Evolutionary conservation across 2,888 invertebrate genomes (phyloP).

Genomic region (Amorpha juglandis): DNA sequence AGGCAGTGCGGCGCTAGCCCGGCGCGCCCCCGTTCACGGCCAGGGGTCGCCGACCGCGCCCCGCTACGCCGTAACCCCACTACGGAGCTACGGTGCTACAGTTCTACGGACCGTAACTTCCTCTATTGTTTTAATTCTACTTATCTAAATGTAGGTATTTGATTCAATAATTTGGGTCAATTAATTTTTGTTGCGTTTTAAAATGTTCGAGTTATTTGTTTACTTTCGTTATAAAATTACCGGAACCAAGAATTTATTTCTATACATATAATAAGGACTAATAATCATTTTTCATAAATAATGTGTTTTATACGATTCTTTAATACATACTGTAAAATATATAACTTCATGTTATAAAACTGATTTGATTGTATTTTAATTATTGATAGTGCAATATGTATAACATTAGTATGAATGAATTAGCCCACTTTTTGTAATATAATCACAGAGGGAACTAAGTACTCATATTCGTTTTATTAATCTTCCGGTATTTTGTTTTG

Average conservation of each 20-base stretch:
- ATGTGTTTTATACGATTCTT: no score
- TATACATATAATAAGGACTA: no score
- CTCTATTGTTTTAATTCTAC: slow-evolving; percentile 68
- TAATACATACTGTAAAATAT: no score
- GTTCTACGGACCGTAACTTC: slow-evolving; percentile 72
- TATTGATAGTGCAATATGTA: no score
- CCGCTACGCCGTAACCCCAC: slow-evolving; percentile 78
- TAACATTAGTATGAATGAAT: no score
- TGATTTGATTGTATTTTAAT: no score
- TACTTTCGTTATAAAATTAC: not conserved
- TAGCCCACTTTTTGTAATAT: no score
- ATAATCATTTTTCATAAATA: no score
- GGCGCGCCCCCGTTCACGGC: slow-evolving; percentile 82
- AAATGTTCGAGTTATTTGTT: not conserved
- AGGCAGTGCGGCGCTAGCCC: slow-evolving; percentile 54
- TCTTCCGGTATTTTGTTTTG: not conserved
- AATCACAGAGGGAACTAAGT: no score
- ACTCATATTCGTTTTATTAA: no score
- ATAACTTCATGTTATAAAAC: no score
- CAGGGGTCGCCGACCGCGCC: slow-evolving; percentile 84
- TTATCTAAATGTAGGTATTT: slow-evolving; percentile 42
- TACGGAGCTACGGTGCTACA: slow-evolving; percentile 60
- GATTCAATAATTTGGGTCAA: slow-evolving; percentile 70
- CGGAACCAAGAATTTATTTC: no score
- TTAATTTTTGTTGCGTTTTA: slow-evolving; percentile 29